A percentile compares a stretch with the other conserved stretches of the same genome.
phyloP scores from a whole-genome alignment of 2,888 invertebrate genomes.

The Campoplex nolae region DNA sequence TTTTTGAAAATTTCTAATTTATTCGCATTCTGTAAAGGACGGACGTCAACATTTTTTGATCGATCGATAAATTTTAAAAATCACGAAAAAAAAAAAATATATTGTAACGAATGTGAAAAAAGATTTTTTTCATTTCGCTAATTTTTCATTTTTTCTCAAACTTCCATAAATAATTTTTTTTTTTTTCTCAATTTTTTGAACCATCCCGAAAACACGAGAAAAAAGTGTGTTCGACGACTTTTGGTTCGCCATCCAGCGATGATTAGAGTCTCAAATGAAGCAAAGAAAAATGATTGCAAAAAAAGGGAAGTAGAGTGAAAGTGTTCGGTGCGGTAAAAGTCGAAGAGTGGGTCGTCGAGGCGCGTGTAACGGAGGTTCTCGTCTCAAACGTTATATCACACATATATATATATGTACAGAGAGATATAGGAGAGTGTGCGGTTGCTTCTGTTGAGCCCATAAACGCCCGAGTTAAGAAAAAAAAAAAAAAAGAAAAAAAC shows the following conservation, averaged over 20 bases:
- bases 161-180: too few species aligned
- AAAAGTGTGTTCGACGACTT: neutral
- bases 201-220: neutral
- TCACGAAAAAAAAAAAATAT: too few species aligned
- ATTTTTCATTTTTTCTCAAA: neutral
- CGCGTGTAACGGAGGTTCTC: slow-evolving; percentile 49
- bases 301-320: slow-evolving; percentile 39
- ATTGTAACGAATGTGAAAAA: too few species aligned
- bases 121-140: too few species aligned
- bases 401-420: neutral
- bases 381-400: slow-evolving; percentile 15
- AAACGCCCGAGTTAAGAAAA: neutral
- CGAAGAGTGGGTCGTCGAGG: slow-evolving; percentile 38
- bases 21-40: neutral
- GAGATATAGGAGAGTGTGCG: slow-evolving; percentile 1
- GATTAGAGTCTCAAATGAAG: slow-evolving; percentile 6
- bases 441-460: neutral
- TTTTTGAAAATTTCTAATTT: too few species aligned
- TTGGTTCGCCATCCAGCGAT: neutral
- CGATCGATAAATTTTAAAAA: too few species aligned
- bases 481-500: neutral
- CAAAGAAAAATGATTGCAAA: neutral
- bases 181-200: neutral
- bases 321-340: slow-evolving; percentile 48
- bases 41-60: neutral